Percentiles rank a stretch among this genome's conserved stretches.
Evolutionary conservation across 2,888 invertebrate species (phyloP).

Genomic region (Cactoblastis cactorum): DNA sequence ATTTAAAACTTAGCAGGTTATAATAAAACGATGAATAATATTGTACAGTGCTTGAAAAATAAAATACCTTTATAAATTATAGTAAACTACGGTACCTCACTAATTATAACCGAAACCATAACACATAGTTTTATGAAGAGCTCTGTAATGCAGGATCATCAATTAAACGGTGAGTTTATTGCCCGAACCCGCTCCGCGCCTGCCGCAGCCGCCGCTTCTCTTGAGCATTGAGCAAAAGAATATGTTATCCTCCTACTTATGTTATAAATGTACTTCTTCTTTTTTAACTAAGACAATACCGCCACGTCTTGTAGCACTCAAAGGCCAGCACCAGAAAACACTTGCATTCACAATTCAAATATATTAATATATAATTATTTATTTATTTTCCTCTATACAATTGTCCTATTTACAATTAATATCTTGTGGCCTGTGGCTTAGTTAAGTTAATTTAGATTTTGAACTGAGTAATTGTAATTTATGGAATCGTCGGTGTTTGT

Average conservation of each 20-base stretch:
- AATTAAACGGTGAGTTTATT: too few relatives aligned
- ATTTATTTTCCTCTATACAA: too few relatives aligned
- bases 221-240: background rate
- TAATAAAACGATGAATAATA: too few relatives aligned
- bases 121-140: too few relatives aligned
- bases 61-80: too few relatives aligned
- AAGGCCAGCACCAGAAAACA: background rate
- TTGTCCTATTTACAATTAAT: background rate
- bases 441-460: constrained; percentile 39
- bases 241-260: too few relatives aligned
- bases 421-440: constrained; percentile 31
- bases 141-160: too few relatives aligned
- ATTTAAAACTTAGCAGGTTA: too few relatives aligned
- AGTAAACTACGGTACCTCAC: too few relatives aligned
- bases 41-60: too few relatives aligned
- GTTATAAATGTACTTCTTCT: background rate
- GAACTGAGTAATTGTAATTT: constrained; percentile 45
- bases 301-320: background rate
- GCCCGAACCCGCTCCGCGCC: too few relatives aligned
- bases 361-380: background rate
- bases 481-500: constrained; percentile 29
- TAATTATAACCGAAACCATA: too few relatives aligned
- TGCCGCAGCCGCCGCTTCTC: constrained; percentile 14
- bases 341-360: background rate
- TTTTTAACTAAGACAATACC: background rate